Conservation (phyloP, 1,140 invertebrate species). For the Ooceraea biroi region DNA sequence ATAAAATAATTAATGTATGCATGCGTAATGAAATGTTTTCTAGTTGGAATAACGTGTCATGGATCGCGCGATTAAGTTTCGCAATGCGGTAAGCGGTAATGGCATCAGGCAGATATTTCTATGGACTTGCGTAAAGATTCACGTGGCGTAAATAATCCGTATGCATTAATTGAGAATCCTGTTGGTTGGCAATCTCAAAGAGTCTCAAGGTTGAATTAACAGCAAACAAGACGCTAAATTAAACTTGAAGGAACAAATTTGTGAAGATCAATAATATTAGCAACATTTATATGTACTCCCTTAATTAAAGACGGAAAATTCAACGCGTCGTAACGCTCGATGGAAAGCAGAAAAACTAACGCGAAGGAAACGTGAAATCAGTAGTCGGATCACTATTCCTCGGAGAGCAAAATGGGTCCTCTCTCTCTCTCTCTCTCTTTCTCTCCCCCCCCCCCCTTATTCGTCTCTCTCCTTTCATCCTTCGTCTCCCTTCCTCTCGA, state of each 20-base stretch:
- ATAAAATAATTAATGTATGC: slow-evolving; percentile 29
- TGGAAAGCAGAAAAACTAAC: slow-evolving; percentile 20
- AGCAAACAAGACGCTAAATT: too few relatives aligned
- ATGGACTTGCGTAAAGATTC: too few relatives aligned
- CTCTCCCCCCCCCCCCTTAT: background rate
- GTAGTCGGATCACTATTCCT: slow-evolving; percentile 47
- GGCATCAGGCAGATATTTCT: slow-evolving; percentile 9
- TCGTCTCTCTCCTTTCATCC: background rate
- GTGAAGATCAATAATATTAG: background rate
- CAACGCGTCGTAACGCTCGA: background rate
- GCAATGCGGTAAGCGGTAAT: slow-evolving; percentile 33
- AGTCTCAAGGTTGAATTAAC: too few relatives aligned
- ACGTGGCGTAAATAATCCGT: too few relatives aligned
- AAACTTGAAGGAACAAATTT: too few relatives aligned
- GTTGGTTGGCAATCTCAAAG: background rate
- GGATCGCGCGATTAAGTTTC: slow-evolving; percentile 33
- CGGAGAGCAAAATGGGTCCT: slow-evolving; percentile 46
- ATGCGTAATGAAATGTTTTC: slow-evolving; percentile 22
- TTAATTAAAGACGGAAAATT: slow-evolving; percentile 46
- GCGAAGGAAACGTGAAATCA: slow-evolving; percentile 54
- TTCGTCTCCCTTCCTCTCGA: slow-evolving; percentile 19
- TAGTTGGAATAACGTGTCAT: slow-evolving; percentile 13
- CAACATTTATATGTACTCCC: background rate
- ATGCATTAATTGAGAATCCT: too few relatives aligned
- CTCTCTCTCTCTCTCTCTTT: slow-evolving; percentile 31